A percentile compares a stretch with the other conserved stretches of the same genome.
Conservation (phyloP, 2,113 vertebrate species). For the Oncorhynchus kisutch region DNA sequence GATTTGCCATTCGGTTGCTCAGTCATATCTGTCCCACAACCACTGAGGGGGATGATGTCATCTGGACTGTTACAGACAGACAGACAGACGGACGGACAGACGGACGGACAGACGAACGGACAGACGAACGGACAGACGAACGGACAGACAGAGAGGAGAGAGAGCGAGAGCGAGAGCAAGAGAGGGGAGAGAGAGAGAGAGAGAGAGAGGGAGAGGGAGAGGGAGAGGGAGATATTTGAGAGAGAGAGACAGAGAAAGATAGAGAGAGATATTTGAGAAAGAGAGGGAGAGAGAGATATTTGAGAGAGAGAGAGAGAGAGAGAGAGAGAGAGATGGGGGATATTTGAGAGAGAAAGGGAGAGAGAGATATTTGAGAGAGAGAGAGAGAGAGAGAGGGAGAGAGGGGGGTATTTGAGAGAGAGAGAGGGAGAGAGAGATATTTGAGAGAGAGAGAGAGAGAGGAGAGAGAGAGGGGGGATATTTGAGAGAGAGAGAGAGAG, state of each 20-base stretch:
- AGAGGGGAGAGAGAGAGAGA: constrained; percentile 4
- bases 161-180: neutral
- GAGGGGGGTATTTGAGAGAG: too few relatives aligned
- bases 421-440: too few relatives aligned
- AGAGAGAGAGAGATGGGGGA: too few relatives aligned
- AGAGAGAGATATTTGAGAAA: too few relatives aligned
- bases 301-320: constrained; percentile 20
- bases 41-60: too few relatives aligned
- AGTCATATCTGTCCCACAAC: too few relatives aligned
- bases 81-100: neutral
- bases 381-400: too few relatives aligned
- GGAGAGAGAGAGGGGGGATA: neutral
- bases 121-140: neutral
- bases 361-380: too few relatives aligned
- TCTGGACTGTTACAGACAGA: too few relatives aligned
- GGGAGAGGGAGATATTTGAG: constrained; percentile 2
- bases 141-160: constrained; percentile 1
- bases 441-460: neutral
- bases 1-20: neutral
- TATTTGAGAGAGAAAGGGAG: too few relatives aligned
- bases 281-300: neutral
- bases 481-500: too few relatives aligned
- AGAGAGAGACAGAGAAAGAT: constrained; percentile 14
- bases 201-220: constrained; percentile 15
- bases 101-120: neutral